Conservation (phyloP, 1,140 invertebrate genomes). For the Idris sp. region DNA sequence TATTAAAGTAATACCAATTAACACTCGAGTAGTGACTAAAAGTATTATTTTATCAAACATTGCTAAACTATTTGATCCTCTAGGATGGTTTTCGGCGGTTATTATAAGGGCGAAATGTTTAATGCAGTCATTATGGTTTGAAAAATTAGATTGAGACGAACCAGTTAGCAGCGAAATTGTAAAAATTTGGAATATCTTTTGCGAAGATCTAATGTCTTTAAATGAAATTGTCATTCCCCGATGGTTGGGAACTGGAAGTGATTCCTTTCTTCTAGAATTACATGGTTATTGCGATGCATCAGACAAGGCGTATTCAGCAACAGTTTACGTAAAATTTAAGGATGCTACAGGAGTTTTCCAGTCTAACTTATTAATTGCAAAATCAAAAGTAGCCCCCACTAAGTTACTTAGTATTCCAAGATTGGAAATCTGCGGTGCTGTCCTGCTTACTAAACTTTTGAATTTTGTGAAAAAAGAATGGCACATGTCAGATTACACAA, state of each 20-base stretch:
- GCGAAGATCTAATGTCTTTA: neutral
- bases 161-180: neutral
- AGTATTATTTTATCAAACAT: neutral
- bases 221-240: neutral
- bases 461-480: neutral
- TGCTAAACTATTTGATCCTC: neutral
- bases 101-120: neutral
- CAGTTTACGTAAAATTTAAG: neutral
- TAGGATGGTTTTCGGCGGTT: neutral
- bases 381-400: no score
- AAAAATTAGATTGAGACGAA: neutral
- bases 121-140: neutral
- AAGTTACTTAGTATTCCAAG: neutral
- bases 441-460: neutral
- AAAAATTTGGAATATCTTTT: neutral
- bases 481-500: neutral
- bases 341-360: neutral
- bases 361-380: no score
- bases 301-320: neutral
- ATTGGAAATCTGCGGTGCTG: neutral
- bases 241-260: neutral
- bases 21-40: neutral
- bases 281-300: neutral
- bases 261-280: neutral
- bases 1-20: neutral